Base-by-base conservation (phyloP, 2,797 vertebrate genomes). In the Poeciliopsis turneri region DNA sequence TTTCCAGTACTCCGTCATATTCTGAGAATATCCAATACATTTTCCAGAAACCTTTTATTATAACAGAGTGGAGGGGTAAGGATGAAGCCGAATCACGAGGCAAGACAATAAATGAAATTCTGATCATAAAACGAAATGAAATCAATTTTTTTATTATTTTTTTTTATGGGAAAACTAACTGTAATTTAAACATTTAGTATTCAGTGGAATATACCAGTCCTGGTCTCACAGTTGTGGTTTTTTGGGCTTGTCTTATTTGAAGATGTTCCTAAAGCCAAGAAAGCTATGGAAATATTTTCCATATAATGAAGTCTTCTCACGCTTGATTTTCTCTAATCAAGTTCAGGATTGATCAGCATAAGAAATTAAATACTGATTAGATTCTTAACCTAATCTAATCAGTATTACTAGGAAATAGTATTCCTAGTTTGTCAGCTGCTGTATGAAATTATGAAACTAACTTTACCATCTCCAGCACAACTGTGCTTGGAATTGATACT, bases 1-100 rank as follows among this genome's bases (percentile, higher is more conserved):
- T 74, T 72, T 76, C 39, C 41, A 76, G 57, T 86, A 51, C n/a
- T 79, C 66, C 53, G 69, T 77, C 79, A 78, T 45, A 33, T 73
- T 84, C 64, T 82, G 70, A 84, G 77, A 80, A 72, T 84, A 78
- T 77, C 36, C 51, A 51, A 51, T 57, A 66, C 13, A 46, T 64
- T 76, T 78, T 76, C 36, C 11, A 75, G 47, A 25, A 36, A 82
- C 61, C 3, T 72, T 77, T 74, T 46, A 74, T 74, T 55, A 25
- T 43, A 43, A 43, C 39, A 69, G 39, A n/a, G 23, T 43, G 16
- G 61, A 33, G 57, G 28, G 30, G 16, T 36, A 64, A 64, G 7
- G 33, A 39, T 64, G 33, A 30, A 33, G 12, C 57, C 2, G 30
- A 33, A 28, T 61, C 57, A 61, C 7, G 28, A 9, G 23, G 41